phyloP scores from a whole-genome alignment of 2,888 invertebrate genomes.

The Blomia tropicalis region DNA sequence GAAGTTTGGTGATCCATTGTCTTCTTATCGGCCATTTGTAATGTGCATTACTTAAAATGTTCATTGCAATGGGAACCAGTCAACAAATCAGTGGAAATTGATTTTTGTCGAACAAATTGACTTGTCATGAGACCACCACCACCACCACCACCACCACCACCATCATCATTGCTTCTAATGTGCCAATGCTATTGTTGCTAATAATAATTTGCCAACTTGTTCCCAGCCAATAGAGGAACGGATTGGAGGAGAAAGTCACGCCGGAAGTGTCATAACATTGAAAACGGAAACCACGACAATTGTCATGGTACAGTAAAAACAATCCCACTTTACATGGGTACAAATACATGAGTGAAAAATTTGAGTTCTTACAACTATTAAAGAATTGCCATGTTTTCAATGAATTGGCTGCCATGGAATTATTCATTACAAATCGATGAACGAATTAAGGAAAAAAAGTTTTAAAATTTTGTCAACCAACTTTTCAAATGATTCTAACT shows the following conservation, averaged over 20 bases:
- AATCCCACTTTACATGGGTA: no score
- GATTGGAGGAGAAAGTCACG: no score
- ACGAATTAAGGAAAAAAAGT: background rate
- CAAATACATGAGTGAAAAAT: background rate
- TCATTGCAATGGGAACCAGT: background rate
- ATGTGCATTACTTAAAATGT: background rate
- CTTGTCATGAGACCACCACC: conserved; percentile 1
- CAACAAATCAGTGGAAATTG: background rate
- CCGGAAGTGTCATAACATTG: background rate
- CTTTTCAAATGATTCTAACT: no score
- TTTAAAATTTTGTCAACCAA: background rate
- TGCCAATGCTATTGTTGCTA: no score
- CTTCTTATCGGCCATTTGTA: no score
- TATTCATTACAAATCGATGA: background rate
- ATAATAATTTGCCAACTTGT: no score
- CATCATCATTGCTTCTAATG: no score
- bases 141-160: no score
- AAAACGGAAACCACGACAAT: background rate
- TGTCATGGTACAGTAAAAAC: no score
- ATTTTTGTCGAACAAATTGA: conserved; percentile 3
- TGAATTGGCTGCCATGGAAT: background rate
- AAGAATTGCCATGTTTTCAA: background rate
- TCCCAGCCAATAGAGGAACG: no score
- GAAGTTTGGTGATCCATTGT: no score
- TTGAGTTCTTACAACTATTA: background rate